These are phyloP conservation scores for Sarcophaga variegata DNA, from an alignment of 2,888 invertebrate genomes.

Conservation along the genomic window DNA sequence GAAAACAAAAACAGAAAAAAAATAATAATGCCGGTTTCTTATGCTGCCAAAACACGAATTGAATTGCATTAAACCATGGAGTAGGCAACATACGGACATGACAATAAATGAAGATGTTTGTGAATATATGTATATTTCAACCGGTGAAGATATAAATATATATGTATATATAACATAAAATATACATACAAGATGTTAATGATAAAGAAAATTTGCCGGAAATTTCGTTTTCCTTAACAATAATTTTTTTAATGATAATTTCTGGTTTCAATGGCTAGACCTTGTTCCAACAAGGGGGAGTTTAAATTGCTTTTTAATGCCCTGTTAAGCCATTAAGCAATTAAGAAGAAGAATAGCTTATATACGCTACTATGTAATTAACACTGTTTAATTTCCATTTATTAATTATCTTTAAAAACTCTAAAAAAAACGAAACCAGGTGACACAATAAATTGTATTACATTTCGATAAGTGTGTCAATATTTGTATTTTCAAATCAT, in stretches of 20 bases:
- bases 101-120: background rate
- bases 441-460: constrained; percentile 8
- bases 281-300: background rate
- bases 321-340: background rate
- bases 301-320: background rate
- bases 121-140: too few relatives aligned
- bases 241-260: constrained; percentile 16
- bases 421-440: background rate
- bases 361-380: background rate
- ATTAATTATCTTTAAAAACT: constrained; percentile 4
- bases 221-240: constrained; percentile 14
- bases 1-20: constrained; percentile 34
- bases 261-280: constrained; percentile 30
- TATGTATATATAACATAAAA: background rate
- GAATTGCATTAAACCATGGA: constrained; percentile 17
- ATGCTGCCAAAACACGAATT: background rate
- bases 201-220: constrained; percentile 48
- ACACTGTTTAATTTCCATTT: background rate
- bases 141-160: background rate
- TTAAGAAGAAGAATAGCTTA: background rate
- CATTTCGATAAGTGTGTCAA: constrained; percentile 21
- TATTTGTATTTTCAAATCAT: constrained; percentile 9
- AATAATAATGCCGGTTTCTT: constrained; percentile 46
- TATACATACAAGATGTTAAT: constrained; percentile 26
- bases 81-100: constrained; percentile 3